Percentiles rank a stretch among this genome's conserved stretches.
These are phyloP conservation scores for Craseonycteris thonglongyai DNA, from an alignment of 2,113 vertebrate species.

Conservation along the genomic window DNA sequence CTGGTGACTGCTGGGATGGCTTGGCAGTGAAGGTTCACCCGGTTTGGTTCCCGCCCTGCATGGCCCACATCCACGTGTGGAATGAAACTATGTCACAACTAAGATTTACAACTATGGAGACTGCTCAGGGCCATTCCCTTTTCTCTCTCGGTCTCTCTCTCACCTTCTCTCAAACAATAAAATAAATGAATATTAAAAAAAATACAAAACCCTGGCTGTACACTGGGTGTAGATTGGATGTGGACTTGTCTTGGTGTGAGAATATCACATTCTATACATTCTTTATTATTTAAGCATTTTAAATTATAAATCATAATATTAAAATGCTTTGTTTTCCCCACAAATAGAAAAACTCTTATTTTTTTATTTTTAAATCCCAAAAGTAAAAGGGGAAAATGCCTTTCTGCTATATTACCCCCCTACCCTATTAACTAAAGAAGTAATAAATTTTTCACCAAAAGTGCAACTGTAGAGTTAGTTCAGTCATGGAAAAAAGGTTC, in stretches of 20 bases:
- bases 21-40: too few species aligned
- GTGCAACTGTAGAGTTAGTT: conserved; percentile 36
- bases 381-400: not conserved
- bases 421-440: conserved; percentile 31
- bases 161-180: too few species aligned
- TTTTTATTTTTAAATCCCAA: not conserved
- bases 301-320: not conserved
- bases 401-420: not conserved
- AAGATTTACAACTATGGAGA: too few species aligned
- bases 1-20: too few species aligned
- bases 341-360: not conserved
- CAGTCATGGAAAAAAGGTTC: conserved; percentile 44
- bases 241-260: not conserved
- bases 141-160: too few species aligned
- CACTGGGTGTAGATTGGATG: not conserved
- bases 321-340: conserved; percentile 1
- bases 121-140: too few species aligned
- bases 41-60: too few species aligned
- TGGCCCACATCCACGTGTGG: too few species aligned
- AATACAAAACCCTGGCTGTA: not conserved
- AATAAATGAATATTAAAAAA: too few species aligned
- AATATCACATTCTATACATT: not conserved
- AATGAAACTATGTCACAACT: too few species aligned
- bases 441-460: conserved; percentile 55
- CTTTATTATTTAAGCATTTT: not conserved